Base-by-base conservation (phyloP, 2,797 vertebrate genomes). In the Pseudochaenichthys georgianus region DNA sequence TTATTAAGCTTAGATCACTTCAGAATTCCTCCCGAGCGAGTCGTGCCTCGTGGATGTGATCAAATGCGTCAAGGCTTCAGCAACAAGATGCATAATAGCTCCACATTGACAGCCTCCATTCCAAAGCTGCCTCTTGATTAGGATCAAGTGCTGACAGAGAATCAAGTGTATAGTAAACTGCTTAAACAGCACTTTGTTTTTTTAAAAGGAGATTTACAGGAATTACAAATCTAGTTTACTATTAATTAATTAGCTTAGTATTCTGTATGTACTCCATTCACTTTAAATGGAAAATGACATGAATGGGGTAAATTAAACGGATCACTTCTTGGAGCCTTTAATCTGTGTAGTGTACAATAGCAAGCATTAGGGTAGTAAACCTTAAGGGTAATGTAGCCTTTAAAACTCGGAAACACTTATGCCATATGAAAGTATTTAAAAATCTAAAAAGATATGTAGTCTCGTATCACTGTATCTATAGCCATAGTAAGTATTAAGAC, bases 1-100 rank as follows among this genome's bases (percentile, higher is more conserved):
- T 89, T 88, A 87, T 34, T 1, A 81, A 85, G 71, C 75, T 86
- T 50, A 87, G 84, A 81, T 84, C 75, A 80, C 73, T 77, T 78
- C 68, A 60, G 74, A 77, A 77, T 70, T 71, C 19, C 47, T 58
- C 47, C 60, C 60, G 62, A 54, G 68, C 38, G 75, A 54, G 68
- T 79, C 46, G 46, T 46, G 64, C 21, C 31, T 73, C 31, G 31
- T 16, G 62, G 31, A 76, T 76, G 64, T 52, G 53, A 50, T 83
- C 51, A 63, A 78, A 73, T 79, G 66, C 12, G 2, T 74, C 70
- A 70, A 84, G 73, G 64, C 58, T 82, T 86, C 68, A 50, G 71
- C 57, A 67, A 54, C 58, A 70, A 80, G 67, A 89, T 82, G 73
- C 65, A 87, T 73, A 78, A 79, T 45, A 67, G 54, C 51, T 69